phyloP scores from a whole-genome alignment of 1,140 invertebrate genomes.

The Elysia chlorotica region DNA sequence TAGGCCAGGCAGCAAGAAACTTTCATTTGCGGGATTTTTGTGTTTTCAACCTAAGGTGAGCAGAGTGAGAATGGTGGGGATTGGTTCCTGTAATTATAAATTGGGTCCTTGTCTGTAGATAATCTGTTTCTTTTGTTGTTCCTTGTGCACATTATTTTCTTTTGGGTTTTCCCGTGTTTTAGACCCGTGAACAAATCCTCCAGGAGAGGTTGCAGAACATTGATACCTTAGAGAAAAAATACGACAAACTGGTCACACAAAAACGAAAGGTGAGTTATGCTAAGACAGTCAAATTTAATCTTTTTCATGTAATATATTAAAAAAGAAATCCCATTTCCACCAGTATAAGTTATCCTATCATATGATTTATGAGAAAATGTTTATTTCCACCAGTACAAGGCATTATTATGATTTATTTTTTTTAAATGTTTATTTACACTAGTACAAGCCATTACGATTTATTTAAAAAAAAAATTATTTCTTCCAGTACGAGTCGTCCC shows the following conservation, averaged over 20 bases:
- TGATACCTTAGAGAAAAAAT: constrained; percentile 38
- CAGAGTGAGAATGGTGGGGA: background rate
- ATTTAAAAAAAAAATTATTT: no score
- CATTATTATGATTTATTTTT: background rate
- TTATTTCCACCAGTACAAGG: background rate
- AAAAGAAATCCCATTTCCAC: background rate
- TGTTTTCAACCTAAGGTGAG: background rate
- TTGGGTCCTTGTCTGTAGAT: background rate
- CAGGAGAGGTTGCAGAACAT: constrained; percentile 37
- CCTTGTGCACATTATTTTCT: no score
- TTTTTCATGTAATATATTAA: background rate
- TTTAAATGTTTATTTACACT: background rate
- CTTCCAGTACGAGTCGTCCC: constrained; percentile 18
- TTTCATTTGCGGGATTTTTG: background rate
- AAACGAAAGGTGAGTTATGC: constrained; percentile 38
- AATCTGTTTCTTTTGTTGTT: background rate
- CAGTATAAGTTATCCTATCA: background rate
- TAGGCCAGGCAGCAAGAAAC: background rate
- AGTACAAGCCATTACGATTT: no score
- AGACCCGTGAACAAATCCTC: constrained; percentile 36
- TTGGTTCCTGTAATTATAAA: background rate
- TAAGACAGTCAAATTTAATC: no score
- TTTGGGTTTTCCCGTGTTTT: no score
- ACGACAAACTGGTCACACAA: constrained; percentile 40
- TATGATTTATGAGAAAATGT: no score